phyloP scores from a whole-genome alignment of 2,888 invertebrate species.

The Xestia rhomboidea region DNA sequence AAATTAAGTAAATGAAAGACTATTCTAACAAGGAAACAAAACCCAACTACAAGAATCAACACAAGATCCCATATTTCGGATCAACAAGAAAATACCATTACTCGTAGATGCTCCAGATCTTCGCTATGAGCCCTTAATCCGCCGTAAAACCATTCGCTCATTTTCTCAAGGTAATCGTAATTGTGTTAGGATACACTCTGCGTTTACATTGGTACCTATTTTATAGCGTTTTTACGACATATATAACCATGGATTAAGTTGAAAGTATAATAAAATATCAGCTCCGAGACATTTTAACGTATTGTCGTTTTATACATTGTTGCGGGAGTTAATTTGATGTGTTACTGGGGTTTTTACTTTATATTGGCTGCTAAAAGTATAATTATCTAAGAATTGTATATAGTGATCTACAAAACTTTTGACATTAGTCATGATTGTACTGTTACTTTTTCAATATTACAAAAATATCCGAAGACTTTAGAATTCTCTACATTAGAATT shows the following conservation, averaged over 20 bases:
- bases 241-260: constrained; percentile 70
- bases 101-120: constrained; percentile 19
- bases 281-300: constrained; percentile 57
- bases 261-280: constrained; percentile 70
- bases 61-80: neutral
- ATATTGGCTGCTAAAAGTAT: neutral
- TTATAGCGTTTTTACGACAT: constrained; percentile 66
- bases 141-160: constrained; percentile 60
- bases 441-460: no score
- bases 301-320: constrained; percentile 53
- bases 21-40: neutral
- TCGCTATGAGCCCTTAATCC: constrained; percentile 40
- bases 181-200: constrained; percentile 53
- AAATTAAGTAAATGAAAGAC: neutral
- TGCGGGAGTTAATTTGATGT: constrained; percentile 44
- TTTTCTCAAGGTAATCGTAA: constrained; percentile 63
- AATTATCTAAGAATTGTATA: neutral
- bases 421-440: no score
- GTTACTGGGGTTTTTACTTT: constrained; percentile 8
- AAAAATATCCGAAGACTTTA: no score
- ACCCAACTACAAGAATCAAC: constrained; percentile 9
- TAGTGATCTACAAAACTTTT: no score
- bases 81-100: constrained; percentile 34
- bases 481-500: no score
- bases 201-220: constrained; percentile 64